phyloP scores from a whole-genome alignment of 2,797 vertebrate genomes.

The Phataginus tricuspis region DNA sequence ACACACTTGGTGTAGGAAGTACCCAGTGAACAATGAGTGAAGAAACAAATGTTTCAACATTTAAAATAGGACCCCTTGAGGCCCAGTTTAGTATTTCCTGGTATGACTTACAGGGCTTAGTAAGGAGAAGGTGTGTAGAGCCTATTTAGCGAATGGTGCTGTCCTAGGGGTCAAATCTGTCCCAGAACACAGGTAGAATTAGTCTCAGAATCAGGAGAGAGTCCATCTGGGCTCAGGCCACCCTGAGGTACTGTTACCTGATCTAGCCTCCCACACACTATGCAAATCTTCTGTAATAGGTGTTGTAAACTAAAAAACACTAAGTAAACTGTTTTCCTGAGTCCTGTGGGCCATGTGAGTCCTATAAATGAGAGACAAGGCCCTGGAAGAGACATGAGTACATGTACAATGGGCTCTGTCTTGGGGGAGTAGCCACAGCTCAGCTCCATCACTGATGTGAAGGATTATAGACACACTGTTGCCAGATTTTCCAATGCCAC shows the following conservation, averaged over 20 bases:
- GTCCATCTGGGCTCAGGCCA: not conserved
- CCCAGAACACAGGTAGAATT: not conserved
- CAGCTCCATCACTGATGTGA: not conserved
- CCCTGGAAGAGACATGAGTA: not conserved
- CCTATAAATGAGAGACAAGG: not conserved
- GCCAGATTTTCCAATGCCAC: not conserved
- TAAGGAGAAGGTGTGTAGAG: not conserved
- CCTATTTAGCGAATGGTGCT: not conserved
- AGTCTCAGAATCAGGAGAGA: not conserved
- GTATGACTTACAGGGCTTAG: not conserved
- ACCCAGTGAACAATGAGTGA: not conserved
- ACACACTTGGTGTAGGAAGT: not conserved
- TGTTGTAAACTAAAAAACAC: not conserved
- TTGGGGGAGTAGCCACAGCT: not conserved
- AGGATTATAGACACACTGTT: not conserved
- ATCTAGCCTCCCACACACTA: not conserved
- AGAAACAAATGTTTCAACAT: constrained; percentile 10
- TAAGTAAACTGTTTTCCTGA: no score
- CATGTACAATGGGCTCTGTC: not conserved
- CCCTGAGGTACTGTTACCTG: not conserved
- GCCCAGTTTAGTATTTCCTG: not conserved
- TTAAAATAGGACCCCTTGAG: constrained; percentile 4
- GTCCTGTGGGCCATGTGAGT: not conserved
- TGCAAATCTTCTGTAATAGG: not conserved
- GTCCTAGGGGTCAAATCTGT: not conserved